A percentile compares a stretch with the other conserved stretches of the same genome.
phyloP scores from a whole-genome alignment of 2,888 invertebrate genomes.

The Protophormia terraenovae region DNA sequence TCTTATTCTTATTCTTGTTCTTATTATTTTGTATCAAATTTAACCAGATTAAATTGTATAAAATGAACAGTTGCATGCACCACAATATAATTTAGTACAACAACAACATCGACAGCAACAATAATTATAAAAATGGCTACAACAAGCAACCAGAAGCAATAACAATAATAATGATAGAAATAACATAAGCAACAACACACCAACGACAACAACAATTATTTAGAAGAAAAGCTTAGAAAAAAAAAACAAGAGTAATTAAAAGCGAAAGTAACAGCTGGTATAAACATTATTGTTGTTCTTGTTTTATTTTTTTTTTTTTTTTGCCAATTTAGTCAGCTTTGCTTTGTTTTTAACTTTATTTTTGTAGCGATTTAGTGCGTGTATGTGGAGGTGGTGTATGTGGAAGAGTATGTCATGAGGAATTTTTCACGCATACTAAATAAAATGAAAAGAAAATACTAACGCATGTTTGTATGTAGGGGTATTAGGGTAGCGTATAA shows the following conservation, averaged over 20 bases:
- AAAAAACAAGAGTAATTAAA: conserved; percentile 58
- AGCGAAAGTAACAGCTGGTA: conserved; percentile 59
- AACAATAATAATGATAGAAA: conserved; percentile 5
- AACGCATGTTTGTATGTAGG: too few species aligned
- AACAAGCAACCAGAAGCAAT: neutral
- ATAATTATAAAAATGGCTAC: conserved; percentile 10
- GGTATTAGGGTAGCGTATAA: too few species aligned
- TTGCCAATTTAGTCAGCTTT: neutral
- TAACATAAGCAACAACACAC: neutral
- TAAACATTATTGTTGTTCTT: neutral
- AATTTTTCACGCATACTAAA: conserved; percentile 11
- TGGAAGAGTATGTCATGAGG: neutral
- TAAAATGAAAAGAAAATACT: neutral
- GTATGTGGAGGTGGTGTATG: too few species aligned
- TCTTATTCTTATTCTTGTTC: too few species aligned
- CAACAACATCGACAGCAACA: neutral
- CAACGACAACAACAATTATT: conserved; percentile 13
- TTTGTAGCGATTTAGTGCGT: neutral
- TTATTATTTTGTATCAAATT: too few species aligned
- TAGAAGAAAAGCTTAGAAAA: too few species aligned
- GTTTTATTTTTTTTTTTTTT: neutral
- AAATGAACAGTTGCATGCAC: conserved; percentile 51
- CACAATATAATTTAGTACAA: conserved; percentile 46
- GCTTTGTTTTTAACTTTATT: neutral
- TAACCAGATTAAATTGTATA: conserved; percentile 38